These are phyloP conservation scores for Remorina albescens DNA, from an alignment of 2,797 vertebrate species.

Conservation along the genomic window DNA sequence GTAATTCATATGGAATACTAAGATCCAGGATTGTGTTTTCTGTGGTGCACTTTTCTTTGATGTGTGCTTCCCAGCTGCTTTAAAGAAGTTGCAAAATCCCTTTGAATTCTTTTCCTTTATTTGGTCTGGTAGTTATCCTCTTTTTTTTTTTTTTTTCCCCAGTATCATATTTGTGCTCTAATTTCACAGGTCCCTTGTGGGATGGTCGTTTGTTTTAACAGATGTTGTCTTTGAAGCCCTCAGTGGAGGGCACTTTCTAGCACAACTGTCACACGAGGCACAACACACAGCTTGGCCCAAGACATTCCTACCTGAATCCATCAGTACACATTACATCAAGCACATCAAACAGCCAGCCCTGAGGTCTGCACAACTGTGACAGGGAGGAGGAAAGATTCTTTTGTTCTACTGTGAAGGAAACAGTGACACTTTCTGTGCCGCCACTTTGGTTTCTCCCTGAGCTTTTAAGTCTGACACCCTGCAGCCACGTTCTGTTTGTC, in stretches of 20 bases:
- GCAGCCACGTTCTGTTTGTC: conserved; percentile 18
- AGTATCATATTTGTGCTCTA: conserved; percentile 64
- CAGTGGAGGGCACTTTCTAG: conserved; percentile 68
- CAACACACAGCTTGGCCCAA: conserved; percentile 61
- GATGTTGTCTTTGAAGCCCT: conserved; percentile 82
- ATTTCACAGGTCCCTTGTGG: conserved; percentile 60
- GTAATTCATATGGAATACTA: conserved; percentile 33
- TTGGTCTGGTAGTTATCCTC: conserved; percentile 65
- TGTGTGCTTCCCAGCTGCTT: conserved; percentile 47
- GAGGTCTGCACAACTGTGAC: conserved; percentile 66
- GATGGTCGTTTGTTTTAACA: conserved; percentile 77
- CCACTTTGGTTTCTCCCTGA: conserved; percentile 32
- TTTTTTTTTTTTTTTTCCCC: conserved; percentile 7
- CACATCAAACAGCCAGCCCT: conserved; percentile 68
- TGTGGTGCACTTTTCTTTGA: conserved; percentile 46
- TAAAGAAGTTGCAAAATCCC: conserved; percentile 42
- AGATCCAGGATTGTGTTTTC: conserved; percentile 50
- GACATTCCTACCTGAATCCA: conserved; percentile 74
- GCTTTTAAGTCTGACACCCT: conserved; percentile 26
- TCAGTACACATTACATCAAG: conserved; percentile 69
- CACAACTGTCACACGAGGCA: conserved; percentile 74
- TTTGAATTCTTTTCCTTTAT: conserved; percentile 72
- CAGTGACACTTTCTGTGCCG: conserved; percentile 45
- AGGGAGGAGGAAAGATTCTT: conserved; percentile 68
- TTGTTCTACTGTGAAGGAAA: conserved; percentile 61